Conservation (phyloP, 2,113 vertebrate genomes). For the Grammomys surdaster region DNA sequence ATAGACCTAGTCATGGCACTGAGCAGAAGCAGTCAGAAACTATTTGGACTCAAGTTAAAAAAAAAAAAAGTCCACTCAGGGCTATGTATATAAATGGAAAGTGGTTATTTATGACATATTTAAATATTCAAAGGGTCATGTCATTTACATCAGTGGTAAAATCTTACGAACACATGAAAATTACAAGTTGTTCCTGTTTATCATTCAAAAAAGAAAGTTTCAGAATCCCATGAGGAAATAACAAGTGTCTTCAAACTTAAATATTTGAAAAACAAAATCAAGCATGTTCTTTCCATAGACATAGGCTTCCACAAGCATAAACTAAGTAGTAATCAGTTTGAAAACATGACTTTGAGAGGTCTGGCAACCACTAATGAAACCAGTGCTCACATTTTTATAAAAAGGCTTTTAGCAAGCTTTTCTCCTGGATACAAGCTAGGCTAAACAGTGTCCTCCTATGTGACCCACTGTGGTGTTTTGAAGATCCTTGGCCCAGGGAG, state of each 20-base stretch:
- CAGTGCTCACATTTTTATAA: neutral
- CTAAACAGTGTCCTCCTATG: neutral
- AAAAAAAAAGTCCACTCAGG: too few relatives aligned
- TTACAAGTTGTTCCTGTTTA: neutral
- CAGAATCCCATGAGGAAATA: slow-evolving; percentile 11
- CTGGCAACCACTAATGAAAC: neutral
- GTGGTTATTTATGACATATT: neutral
- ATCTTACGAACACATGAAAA: neutral
- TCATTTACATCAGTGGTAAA: neutral
- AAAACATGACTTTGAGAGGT: neutral
- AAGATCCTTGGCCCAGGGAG: too few relatives aligned
- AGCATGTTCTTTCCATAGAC: neutral
- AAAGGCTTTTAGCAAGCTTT: neutral
- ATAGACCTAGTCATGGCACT: neutral
- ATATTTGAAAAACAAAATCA: neutral
- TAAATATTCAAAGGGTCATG: neutral
- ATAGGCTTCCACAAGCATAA: fast-evolving
- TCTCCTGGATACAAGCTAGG: neutral
- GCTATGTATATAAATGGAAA: neutral
- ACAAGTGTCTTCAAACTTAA: neutral
- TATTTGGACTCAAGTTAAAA: too few relatives aligned
- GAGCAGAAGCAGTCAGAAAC: neutral
- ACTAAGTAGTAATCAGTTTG: neutral
- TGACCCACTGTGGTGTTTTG: too few relatives aligned
- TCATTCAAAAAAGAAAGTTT: neutral